Conservation (phyloP, 2,888 invertebrate species). For the Nudaria mundana region DNA sequence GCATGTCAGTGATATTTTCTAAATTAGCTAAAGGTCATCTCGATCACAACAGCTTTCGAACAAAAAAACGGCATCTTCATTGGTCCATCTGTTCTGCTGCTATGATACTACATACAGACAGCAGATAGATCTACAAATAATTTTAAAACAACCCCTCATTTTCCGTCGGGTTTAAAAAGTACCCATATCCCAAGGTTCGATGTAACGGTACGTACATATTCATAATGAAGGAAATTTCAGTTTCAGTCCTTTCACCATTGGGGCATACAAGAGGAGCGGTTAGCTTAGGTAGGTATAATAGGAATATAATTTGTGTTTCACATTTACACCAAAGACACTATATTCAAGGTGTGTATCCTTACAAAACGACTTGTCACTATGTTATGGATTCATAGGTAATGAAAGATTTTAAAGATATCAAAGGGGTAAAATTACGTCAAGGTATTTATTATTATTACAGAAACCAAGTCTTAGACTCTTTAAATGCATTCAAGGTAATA, state of each 20-base stretch:
- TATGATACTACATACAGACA: too few relatives aligned
- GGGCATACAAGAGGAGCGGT: slow-evolving; percentile 1
- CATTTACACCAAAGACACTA: background rate
- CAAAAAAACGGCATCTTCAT: too few relatives aligned
- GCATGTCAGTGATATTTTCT: too few relatives aligned
- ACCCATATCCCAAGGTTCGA: background rate
- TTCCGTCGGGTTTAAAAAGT: too few relatives aligned
- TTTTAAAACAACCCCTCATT: too few relatives aligned
- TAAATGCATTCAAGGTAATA: too few relatives aligned
- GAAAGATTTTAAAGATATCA: background rate
- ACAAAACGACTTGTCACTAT: background rate
- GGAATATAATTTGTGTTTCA: too few relatives aligned
- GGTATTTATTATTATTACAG: background rate
- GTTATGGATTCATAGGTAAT: background rate
- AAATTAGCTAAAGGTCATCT: too few relatives aligned
- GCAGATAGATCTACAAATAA: too few relatives aligned
- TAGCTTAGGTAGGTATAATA: slow-evolving; percentile 3
- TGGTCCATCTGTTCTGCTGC: too few relatives aligned
- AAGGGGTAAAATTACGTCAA: background rate
- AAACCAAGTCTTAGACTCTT: too few relatives aligned
- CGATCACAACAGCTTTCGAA: too few relatives aligned
- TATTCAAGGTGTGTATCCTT: background rate
- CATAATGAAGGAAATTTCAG: slow-evolving; percentile 4
- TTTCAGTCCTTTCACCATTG: slow-evolving; percentile 1
- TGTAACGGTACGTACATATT: slow-evolving; percentile 1